Conservation (phyloP, 2,113 vertebrate species). For the Scomber colias region DNA sequence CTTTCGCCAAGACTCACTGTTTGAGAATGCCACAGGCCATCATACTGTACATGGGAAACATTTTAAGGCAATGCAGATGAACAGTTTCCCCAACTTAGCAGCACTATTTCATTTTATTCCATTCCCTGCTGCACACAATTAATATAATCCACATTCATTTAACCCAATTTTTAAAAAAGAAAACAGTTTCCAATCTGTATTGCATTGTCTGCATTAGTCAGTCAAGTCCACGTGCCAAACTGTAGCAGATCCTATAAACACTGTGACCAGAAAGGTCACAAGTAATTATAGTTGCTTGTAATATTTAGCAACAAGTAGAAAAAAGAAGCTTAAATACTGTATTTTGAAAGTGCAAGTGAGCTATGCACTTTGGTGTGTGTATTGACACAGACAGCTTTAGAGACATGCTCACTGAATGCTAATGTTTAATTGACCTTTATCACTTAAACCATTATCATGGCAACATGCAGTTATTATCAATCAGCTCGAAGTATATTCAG, state of each 20-base stretch:
- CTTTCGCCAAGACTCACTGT: constrained; percentile 22
- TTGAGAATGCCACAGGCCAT: constrained; percentile 38
- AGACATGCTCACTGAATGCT: background rate
- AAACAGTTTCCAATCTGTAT: too few species aligned
- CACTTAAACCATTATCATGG: background rate
- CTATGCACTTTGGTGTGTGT: background rate
- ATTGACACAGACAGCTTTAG: background rate
- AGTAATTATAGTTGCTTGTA: background rate
- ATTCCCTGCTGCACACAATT: background rate
- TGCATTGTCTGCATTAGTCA: background rate
- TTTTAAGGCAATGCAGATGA: constrained; percentile 19
- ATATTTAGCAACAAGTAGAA: constrained; percentile 27
- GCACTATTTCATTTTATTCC: background rate
- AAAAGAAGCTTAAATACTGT: constrained; percentile 5
- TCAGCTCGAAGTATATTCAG: background rate
- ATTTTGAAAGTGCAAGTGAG: background rate
- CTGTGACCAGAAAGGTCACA: constrained; percentile 5
- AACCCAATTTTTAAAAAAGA: background rate
- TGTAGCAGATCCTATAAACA: constrained; percentile 20
- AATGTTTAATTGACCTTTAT: background rate
- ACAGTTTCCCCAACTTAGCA: constrained; percentile 12
- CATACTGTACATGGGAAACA: constrained; percentile 20
- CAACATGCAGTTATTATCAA: background rate
- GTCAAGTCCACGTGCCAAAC: background rate
- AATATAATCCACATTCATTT: background rate